These are phyloP conservation scores for Asobara japonica DNA, from an alignment of 1,140 invertebrate species.

Conservation along the genomic window DNA sequence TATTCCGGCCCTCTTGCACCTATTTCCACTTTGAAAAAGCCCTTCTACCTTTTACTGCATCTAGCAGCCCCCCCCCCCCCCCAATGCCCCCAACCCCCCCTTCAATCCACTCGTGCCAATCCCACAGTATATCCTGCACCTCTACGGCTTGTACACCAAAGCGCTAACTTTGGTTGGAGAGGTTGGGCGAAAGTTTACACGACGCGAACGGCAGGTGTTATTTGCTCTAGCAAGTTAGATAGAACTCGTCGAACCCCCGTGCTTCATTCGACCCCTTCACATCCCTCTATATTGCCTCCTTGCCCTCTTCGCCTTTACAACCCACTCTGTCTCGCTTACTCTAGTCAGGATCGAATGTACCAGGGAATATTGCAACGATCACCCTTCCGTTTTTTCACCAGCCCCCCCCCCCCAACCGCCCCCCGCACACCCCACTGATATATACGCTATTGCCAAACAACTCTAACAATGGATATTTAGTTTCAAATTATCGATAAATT, in stretches of 20 bases:
- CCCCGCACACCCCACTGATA: background rate
- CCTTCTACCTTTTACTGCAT: background rate
- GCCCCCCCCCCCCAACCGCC: background rate
- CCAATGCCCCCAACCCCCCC: background rate
- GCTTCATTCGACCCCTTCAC: background rate
- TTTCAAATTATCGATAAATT: slow-evolving; percentile 23
- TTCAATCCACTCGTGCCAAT: background rate
- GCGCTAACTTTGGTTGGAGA: slow-evolving; percentile 21
- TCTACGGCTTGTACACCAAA: slow-evolving; percentile 2
- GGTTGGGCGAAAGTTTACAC: slow-evolving; percentile 37
- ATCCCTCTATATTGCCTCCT: background rate
- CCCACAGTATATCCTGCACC: background rate
- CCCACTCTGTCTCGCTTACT: background rate
- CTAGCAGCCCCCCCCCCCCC: background rate
- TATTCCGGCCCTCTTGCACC: background rate
- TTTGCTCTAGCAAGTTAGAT: slow-evolving; percentile 37
- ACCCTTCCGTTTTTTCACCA: too few relatives aligned
- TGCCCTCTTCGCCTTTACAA: slow-evolving; percentile 6
- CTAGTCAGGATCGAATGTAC: slow-evolving; percentile 1
- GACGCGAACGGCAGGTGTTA: slow-evolving; percentile 38
- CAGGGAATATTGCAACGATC: background rate
- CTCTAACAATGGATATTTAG: slow-evolving; percentile 28
- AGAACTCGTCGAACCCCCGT: slow-evolving; percentile 30
- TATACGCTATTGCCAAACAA: slow-evolving; percentile 25
- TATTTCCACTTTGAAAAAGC: slow-evolving; percentile 5